Percentiles rank a stretch among this genome's conserved stretches.
phyloP scores from a whole-genome alignment of 2,888 invertebrate species.

The Carpatolechia fugitivella region DNA sequence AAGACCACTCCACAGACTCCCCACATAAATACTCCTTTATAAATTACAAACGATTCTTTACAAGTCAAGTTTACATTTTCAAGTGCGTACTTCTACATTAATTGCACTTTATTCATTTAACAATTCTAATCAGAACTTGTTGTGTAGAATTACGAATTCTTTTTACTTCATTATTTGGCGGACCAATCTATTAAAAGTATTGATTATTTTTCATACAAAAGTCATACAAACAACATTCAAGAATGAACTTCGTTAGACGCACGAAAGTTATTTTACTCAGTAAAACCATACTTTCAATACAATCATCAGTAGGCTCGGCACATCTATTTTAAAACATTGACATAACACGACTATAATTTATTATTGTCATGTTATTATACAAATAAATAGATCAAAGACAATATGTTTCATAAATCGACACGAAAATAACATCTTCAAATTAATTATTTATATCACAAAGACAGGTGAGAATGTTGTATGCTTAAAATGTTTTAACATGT shows the following conservation, averaged over 20 bases:
- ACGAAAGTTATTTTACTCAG: background rate
- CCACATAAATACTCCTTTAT: conserved; percentile 25
- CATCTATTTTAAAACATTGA: background rate
- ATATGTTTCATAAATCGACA: conserved; percentile 15
- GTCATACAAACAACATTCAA: conserved; percentile 5
- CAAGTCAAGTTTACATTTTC: too few relatives aligned
- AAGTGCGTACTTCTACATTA: conserved; percentile 37
- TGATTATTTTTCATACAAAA: background rate
- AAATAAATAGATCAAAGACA: background rate
- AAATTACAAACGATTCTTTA: conserved; percentile 31
- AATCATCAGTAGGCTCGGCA: background rate
- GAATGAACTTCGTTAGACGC: background rate
- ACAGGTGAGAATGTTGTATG: conserved; percentile 40
- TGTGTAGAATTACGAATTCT: background rate
- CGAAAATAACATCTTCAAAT: conserved; percentile 14
- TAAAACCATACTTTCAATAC: conserved; percentile 3
- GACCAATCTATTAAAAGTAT: background rate
- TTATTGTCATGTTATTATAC: conserved; percentile 22
- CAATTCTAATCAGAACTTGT: conserved; percentile 6
- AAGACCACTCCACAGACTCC: too few relatives aligned
- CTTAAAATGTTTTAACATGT: background rate
- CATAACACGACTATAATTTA: conserved; percentile 1
- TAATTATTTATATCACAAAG: conserved; percentile 45
- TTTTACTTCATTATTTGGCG: background rate
- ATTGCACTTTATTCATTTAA: conserved; percentile 47